Evolutionary conservation across 2,797 vertebrate species (phyloP).

Genomic region (Heterohyrax brucei): DNA sequence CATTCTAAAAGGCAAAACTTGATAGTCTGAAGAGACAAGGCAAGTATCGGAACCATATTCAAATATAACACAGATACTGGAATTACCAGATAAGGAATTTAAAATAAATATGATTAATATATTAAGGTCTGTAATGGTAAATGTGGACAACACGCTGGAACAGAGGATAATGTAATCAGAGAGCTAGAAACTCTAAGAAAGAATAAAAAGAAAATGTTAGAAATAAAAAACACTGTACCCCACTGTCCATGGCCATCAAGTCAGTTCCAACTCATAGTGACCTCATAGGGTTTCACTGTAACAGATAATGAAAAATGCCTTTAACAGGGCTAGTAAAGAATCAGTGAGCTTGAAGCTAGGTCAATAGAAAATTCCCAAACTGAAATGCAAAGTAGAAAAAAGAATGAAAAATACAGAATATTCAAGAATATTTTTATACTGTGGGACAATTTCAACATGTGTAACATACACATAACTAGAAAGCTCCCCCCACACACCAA

Average conservation of each 20-base stretch:
- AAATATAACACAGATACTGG: not conserved
- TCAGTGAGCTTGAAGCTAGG: not conserved
- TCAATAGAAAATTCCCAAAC: not conserved
- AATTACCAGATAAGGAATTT: constrained; percentile 3
- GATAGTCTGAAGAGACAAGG: not conserved
- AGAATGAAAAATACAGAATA: not conserved
- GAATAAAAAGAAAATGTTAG: not conserved
- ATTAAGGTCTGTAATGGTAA: not conserved
- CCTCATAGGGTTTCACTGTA: not conserved
- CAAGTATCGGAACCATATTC: constrained; percentile 31
- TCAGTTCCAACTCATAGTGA: no score
- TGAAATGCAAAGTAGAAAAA: not conserved
- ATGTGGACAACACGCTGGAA: constrained; percentile 1
- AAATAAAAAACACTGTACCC: not conserved
- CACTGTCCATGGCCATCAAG: no score
- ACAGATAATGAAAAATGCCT: constrained; percentile 11
- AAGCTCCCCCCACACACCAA: not conserved
- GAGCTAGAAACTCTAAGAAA: not conserved
- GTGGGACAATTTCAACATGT: not conserved
- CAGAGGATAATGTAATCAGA: not conserved
- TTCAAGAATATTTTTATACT: not conserved
- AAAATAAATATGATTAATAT: constrained; percentile 25
- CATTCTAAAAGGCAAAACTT: constrained; percentile 38
- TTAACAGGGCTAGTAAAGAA: constrained; percentile 32
- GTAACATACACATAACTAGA: not conserved